Evolutionary conservation across 2,888 invertebrate species (phyloP), one percentile per base, ranked within the genome.

Genomic region (Mythimna pallens): DNA sequence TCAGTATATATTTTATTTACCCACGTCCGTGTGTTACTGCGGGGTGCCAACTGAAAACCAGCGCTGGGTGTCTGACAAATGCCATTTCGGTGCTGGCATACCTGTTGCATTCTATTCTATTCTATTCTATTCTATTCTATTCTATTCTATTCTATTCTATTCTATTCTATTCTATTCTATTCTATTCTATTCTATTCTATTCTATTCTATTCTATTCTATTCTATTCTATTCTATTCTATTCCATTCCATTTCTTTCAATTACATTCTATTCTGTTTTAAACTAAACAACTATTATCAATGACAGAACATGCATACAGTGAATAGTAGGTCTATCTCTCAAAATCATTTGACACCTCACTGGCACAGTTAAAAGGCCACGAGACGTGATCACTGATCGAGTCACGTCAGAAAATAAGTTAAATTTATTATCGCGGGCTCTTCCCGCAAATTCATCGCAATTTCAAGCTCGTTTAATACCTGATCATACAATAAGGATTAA

Each of bases 401-500:
- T 10, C 63, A 80, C 80, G 57, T 80, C 81, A 75, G 43, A 58
- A 58, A 22, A 36, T 81, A 82, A 77, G 55, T 76, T 54, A 57
- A 77, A 77, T 82, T 77, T 68, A 62, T 47, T 58, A 68, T 63
- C 55, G 22, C 50, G 68, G 47, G 78, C 54, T 58, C 43, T 63
- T 76, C 17, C 52, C 54, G 10, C 64, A 57, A 22, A 25, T 52
- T 65, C 61, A 25, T 22, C 70, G 50, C 57, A 78, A 70, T 65
- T 58, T 78, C 30, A 78, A 64, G n/a, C 82, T 77, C 70, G 70
- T 70, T 72, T 63, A 83, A 80, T 79, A 79, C 54, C 62, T 78
- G 78, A 61, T 81, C 82, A 77, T 82, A 83, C 78, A 83, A 72
- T 79, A 59, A 66, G 80, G 80, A 79, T 79, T 83, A 79, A 80